A percentile compares a stretch with the other conserved stretches of the same genome.
Evolutionary conservation across 2,113 vertebrate genomes (phyloP).

Genomic region (Anarhynchus alexandrinus): DNA sequence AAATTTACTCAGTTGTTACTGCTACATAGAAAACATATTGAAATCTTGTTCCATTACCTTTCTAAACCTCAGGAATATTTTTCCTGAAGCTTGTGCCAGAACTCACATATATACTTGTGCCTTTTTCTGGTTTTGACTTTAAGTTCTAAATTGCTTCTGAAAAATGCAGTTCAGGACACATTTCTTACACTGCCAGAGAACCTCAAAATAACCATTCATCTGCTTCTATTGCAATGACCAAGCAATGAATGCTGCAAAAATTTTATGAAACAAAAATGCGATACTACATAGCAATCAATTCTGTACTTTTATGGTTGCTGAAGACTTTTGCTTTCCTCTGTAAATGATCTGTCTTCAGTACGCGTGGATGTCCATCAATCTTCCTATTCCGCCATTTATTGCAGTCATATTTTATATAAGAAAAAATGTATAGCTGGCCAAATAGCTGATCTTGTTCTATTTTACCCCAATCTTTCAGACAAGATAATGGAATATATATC

Average conservation of each 20-base stretch:
- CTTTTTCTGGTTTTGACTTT: neutral
- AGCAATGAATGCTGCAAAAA: constrained; percentile 20
- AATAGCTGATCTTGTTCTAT: constrained; percentile 16
- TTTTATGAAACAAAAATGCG: constrained; percentile 34
- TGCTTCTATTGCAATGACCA: constrained; percentile 3
- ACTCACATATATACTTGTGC: neutral
- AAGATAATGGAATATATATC: constrained; percentile 4
- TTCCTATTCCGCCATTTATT: constrained; percentile 28
- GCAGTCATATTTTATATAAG: constrained; percentile 26
- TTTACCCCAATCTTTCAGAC: neutral
- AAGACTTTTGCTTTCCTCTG: neutral
- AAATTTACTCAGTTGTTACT: constrained; percentile 9
- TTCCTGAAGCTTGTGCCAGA: neutral
- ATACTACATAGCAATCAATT: constrained; percentile 24
- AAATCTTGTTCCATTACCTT: constrained; percentile 3
- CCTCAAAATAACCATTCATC: constrained; percentile 35
- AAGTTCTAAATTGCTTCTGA: constrained; percentile 21
- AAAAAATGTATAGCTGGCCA: neutral
- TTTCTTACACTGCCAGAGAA: constrained; percentile 30
- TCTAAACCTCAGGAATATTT: constrained; percentile 11
- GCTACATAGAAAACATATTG: constrained; percentile 2
- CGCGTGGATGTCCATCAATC: neutral
- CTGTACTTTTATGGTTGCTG: neutral
- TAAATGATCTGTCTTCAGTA: constrained; percentile 25
- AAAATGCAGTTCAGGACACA: constrained; percentile 13